phyloP scores from a whole-genome alignment of 1,140 invertebrate genomes.

The Vollenhovia emeryi region DNA sequence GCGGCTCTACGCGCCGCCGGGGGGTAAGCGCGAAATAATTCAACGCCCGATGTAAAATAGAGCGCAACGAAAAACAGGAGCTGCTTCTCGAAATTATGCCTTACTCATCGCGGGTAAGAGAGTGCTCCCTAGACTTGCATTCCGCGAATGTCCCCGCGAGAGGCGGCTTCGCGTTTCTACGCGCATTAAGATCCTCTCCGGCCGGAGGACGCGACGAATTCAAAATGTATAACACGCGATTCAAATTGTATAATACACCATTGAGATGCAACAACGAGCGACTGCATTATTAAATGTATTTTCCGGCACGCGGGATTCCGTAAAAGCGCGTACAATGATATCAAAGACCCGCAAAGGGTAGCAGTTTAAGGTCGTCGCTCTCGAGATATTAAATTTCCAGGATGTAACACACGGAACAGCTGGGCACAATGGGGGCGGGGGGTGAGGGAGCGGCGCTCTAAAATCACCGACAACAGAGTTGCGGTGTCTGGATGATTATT shows the following conservation, averaged over 20 bases:
- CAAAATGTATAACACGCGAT: too few relatives aligned
- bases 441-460: not conserved
- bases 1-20: too few relatives aligned
- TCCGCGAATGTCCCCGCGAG: not conserved
- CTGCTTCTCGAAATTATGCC: not conserved
- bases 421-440: not conserved
- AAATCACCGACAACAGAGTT: slow-evolving; percentile 1
- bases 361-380: not conserved
- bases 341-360: not conserved
- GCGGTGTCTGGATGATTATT: slow-evolving; percentile 38
- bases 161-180: not conserved
- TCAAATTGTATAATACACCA: too few relatives aligned
- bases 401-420: not conserved
- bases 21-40: too few relatives aligned
- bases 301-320: not conserved
- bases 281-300: not conserved
- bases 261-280: not conserved
- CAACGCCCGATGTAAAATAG: not conserved
- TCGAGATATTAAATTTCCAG: slow-evolving; percentile 45
- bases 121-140: not conserved
- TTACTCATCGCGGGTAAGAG: not conserved
- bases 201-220: not conserved
- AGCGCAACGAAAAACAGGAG: not conserved
- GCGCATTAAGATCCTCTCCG: too few relatives aligned
- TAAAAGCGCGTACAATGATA: slow-evolving; percentile 1